phyloP scores from a whole-genome alignment of 2,888 invertebrate genomes.

The Cryptocephalus moraei region DNA sequence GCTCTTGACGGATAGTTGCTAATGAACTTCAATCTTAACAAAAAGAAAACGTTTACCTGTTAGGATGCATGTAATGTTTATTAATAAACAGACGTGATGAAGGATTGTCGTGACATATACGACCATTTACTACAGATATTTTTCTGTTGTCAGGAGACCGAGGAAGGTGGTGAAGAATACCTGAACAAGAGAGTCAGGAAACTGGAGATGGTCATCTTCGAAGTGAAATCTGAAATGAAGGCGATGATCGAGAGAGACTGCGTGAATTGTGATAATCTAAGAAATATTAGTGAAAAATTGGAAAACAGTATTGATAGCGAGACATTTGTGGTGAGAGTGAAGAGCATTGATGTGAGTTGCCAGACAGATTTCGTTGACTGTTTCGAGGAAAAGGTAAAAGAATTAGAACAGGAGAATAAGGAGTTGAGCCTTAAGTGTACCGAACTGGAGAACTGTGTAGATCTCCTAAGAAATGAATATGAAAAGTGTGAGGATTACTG shows the following conservation, averaged over 20 bases:
- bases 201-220: conserved; percentile 43
- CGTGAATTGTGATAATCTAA: conserved; percentile 25
- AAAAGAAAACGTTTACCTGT: too few species aligned
- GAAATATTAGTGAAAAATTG: conserved; percentile 17
- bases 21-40: too few species aligned
- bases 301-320: conserved; percentile 7
- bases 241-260: conserved; percentile 24
- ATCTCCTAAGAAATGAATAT: conserved; percentile 65
- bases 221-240: conserved; percentile 26
- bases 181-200: conserved; percentile 38
- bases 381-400: conserved; percentile 18
- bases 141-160: background rate
- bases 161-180: too few species aligned
- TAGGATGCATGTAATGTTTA: too few species aligned
- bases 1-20: too few species aligned
- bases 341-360: conserved; percentile 12
- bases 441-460: conserved; percentile 64
- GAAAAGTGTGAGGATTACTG: conserved; percentile 84
- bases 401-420: conserved; percentile 32
- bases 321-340: background rate
- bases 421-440: conserved; percentile 42
- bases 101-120: background rate
- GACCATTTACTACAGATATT: background rate
- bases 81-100: too few species aligned
- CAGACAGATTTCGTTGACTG: conserved; percentile 22